Conservation (phyloP, 2,888 invertebrate species). For the Napeogenes inachia region DNA sequence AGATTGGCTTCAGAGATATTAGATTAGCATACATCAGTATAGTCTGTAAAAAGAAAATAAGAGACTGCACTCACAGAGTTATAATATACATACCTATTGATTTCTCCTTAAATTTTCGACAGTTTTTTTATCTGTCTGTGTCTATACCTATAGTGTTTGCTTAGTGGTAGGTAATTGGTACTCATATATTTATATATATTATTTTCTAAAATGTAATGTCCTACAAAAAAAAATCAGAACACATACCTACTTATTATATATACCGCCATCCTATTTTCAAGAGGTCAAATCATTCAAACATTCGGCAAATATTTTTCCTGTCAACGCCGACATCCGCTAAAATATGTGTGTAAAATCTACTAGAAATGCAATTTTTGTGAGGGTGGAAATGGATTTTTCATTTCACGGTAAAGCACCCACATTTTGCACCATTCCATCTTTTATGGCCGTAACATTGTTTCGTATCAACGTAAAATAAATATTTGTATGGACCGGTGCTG, state of each 20-base stretch:
- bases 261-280: not conserved
- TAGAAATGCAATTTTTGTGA: slow-evolving; percentile 46
- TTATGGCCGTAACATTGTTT: slow-evolving; percentile 65
- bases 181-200: no score
- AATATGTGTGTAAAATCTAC: slow-evolving; percentile 43
- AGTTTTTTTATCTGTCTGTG: no score
- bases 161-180: not conserved
- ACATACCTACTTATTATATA: no score
- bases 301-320: slow-evolving; percentile 10
- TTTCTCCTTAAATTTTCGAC: no score
- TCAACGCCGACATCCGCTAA: slow-evolving; percentile 21
- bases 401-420: slow-evolving; percentile 37
- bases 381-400: slow-evolving; percentile 53
- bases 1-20: no score
- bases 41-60: no score
- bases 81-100: no score
- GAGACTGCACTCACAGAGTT: no score
- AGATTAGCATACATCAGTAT: no score
- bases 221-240: not conserved
- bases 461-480: slow-evolving; percentile 57
- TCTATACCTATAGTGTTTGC: not conserved
- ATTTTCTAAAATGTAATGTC: not conserved
- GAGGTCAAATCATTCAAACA: slow-evolving; percentile 3
- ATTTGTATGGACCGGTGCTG: slow-evolving; percentile 47
- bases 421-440: slow-evolving; percentile 42